Conservation (phyloP, 1,140 invertebrate genomes). For the Papilio polyxenes region DNA sequence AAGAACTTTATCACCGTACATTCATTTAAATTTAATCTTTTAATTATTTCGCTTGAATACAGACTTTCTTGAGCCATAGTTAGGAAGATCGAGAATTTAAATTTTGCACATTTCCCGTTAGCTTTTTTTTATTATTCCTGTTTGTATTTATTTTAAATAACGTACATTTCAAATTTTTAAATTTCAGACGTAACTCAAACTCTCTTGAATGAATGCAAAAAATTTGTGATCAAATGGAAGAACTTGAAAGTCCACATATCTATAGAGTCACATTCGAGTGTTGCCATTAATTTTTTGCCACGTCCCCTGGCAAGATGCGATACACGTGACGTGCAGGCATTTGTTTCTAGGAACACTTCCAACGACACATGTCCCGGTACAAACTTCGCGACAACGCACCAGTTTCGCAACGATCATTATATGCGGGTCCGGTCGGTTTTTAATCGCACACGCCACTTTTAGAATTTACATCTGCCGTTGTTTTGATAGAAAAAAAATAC, state of each 20-base stretch:
- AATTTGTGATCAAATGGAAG: slow-evolving; percentile 12
- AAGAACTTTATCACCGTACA: slow-evolving; percentile 42
- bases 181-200: neutral
- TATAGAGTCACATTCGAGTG: slow-evolving; percentile 32
- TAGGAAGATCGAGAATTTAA: neutral
- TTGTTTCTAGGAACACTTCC: slow-evolving; percentile 67
- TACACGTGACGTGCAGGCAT: slow-evolving; percentile 57
- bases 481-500: slow-evolving; percentile 38
- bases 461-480: slow-evolving; percentile 53
- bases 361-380: slow-evolving; percentile 54
- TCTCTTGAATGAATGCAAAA: slow-evolving; percentile 28
- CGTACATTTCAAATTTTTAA: neutral
- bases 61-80: neutral
- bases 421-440: slow-evolving; percentile 53
- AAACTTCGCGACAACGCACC: slow-evolving; percentile 45
- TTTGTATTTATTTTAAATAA: neutral
- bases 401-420: slow-evolving; percentile 49
- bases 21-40: slow-evolving; percentile 37
- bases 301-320: slow-evolving; percentile 56
- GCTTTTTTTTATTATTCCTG: neutral
- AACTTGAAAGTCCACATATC: slow-evolving; percentile 41
- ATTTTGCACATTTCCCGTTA: neutral
- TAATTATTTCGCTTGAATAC: slow-evolving; percentile 29
- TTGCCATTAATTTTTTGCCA: slow-evolving; percentile 56
- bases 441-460: slow-evolving; percentile 51